These are phyloP conservation scores for Allobates femoralis DNA, from an alignment of 2,797 vertebrate species.

Conservation along the genomic window DNA sequence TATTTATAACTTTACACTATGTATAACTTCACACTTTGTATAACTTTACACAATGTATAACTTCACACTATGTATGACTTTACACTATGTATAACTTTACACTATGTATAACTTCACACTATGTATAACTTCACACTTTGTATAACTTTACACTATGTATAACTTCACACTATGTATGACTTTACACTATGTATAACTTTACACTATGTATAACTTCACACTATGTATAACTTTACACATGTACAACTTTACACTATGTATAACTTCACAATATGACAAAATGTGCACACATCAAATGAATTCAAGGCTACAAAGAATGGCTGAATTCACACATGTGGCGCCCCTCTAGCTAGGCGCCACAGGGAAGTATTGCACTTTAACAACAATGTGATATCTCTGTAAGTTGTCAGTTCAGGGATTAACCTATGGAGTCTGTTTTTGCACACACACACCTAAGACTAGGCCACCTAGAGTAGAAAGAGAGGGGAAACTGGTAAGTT, in stretches of 20 bases:
- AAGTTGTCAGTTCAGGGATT: too few relatives aligned
- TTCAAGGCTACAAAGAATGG: too few relatives aligned
- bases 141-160: not conserved
- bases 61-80: not conserved
- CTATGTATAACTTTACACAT: too few relatives aligned
- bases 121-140: not conserved
- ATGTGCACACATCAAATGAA: too few relatives aligned
- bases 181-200: not conserved
- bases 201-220: not conserved
- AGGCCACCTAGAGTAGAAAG: too few relatives aligned
- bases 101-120: not conserved
- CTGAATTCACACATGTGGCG: too few relatives aligned
- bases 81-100: not conserved
- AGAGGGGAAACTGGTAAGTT: too few relatives aligned
- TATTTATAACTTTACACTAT: not conserved
- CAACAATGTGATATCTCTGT: too few relatives aligned
- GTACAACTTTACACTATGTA: not conserved
- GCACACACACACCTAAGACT: too few relatives aligned
- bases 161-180: not conserved
- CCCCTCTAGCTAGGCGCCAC: too few relatives aligned
- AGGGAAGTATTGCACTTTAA: too few relatives aligned
- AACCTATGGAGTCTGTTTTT: too few relatives aligned
- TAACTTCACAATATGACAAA: not conserved
- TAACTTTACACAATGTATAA: not conserved
- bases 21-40: not conserved